phyloP scores from a whole-genome alignment of 2,113 vertebrate genomes.

The Peromyscus californicus region DNA sequence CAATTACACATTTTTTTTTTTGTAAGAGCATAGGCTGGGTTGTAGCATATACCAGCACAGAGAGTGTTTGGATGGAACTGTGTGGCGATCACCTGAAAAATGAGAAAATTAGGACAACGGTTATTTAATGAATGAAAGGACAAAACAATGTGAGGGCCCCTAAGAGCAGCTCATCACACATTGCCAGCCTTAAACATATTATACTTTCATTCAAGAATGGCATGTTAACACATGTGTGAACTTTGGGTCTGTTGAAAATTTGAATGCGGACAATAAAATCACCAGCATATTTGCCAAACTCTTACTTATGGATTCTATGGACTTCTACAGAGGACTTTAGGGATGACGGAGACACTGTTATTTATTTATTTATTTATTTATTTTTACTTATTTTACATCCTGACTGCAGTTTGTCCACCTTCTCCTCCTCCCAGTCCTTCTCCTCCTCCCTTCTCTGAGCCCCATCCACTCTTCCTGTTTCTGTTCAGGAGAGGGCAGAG shows the following conservation, averaged over 20 bases:
- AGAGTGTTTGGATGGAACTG: not conserved
- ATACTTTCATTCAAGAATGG: not conserved
- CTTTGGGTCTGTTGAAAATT: not conserved
- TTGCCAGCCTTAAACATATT: not conserved
- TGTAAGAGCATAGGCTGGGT: not conserved
- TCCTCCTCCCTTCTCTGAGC: not conserved
- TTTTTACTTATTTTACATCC: not conserved
- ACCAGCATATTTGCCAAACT: not conserved
- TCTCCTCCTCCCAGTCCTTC: not conserved
- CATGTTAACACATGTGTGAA: not conserved
- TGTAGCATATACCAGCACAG: not conserved
- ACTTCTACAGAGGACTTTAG: not conserved
- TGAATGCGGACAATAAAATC: not conserved
- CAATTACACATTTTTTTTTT: constrained; percentile 12
- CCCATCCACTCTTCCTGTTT: not conserved
- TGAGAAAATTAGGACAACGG: not conserved
- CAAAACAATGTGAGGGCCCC: not conserved
- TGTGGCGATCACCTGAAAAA: not conserved
- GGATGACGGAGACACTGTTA: not conserved
- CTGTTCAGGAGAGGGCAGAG: not conserved
- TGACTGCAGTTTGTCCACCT: not conserved
- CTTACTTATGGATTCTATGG: not conserved
- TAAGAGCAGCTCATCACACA: not conserved
- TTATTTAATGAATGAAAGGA: not conserved
- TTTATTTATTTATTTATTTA: not conserved